Percentiles rank a stretch among this genome's conserved stretches.
Conservation (phyloP, 2,113 vertebrate genomes). For the Catharus minimus region DNA sequence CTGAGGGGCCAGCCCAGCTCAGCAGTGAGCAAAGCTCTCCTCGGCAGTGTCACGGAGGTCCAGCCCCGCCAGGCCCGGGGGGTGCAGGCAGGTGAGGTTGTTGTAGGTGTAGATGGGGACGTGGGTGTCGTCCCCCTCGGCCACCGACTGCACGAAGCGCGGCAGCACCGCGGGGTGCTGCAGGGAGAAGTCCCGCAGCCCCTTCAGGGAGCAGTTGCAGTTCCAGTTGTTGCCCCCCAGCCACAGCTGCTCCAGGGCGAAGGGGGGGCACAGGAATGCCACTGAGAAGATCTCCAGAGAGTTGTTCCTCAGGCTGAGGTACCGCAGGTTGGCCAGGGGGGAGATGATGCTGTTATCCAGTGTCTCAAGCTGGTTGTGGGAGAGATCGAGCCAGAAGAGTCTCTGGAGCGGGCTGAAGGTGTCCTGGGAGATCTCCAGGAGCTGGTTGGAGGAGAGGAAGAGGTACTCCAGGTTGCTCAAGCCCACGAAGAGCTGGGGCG, state of each 20-base stretch:
- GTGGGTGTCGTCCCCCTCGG: conserved; percentile 84
- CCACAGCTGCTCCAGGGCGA: conserved; percentile 86
- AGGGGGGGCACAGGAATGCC: conserved; percentile 35
- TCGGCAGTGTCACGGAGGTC: conserved; percentile 84
- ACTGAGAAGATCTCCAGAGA: conserved; percentile 72
- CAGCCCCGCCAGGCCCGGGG: conserved; percentile 73
- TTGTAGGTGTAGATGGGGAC: conserved; percentile 82
- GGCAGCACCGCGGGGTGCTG: conserved; percentile 78
- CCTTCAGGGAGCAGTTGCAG: conserved; percentile 83
- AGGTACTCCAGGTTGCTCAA: conserved; percentile 89
- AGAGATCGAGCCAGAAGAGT: conserved; percentile 84
- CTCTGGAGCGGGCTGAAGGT: conserved; percentile 73
- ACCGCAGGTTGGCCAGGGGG: conserved; percentile 79
- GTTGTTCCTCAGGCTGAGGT: conserved; percentile 87
- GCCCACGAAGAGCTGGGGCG: conserved; percentile 77
- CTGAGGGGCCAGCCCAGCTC: neutral
- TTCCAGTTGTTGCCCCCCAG: conserved; percentile 90
- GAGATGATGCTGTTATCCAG: conserved; percentile 73
- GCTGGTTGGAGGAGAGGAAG: conserved; percentile 85
- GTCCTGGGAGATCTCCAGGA: conserved; percentile 73
- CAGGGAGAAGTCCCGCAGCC: conserved; percentile 81
- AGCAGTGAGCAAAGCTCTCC: conserved; percentile 82
- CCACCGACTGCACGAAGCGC: conserved; percentile 80
- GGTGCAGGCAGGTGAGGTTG: conserved; percentile 90
- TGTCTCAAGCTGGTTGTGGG: conserved; percentile 76